Base-by-base conservation (phyloP, 2,113 vertebrate genomes). In the Prietella phreatophila region DNA sequence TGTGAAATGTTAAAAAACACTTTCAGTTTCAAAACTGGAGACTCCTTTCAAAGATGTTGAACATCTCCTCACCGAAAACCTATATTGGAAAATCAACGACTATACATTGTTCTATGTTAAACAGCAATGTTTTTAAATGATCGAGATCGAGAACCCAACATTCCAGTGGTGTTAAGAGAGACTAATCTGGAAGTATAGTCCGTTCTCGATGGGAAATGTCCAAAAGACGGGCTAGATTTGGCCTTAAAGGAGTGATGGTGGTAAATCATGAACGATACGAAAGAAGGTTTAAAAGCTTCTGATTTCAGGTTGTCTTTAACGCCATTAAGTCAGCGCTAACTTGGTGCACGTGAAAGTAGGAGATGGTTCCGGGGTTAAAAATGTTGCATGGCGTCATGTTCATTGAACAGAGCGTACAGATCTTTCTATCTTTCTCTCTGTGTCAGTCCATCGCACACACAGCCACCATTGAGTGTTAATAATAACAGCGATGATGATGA, bases 401-500 rank as follows among this genome's bases (percentile, higher is more conserved):
- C 4, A 47, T 42, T 76, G 9, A 13, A 78, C 42, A 42, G 71
- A 11, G 19, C 69, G 8, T 73, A 39, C 1, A 39, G 9, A 25
- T 78, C 20, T 13, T 22, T 0, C 39, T 0, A 22, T 3, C 75
- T 6, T 25, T 2, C 25, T 10, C 5, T 17, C 50, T 5, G 14
- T 3, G 60, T 7, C 11, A 47, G 27, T n/a, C 7, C 19, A 42
- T 3, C n/a, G 11, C 17, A 17, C n/a, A 56, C 63, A 58, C 61
- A 56, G 30, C 60, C 71, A 42, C 80, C 58, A 25, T 10, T 65
- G 39, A 58, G 58, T 83, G 84, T 85, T 83, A 47, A 63, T 25
- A 42, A 50, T 50, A 61, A 53, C 63, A 69, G 42, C 83, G 63
- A 69, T 84, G 83, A 69, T 67, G 39, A 85, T 39, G 42, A 36